Conservation (phyloP, 1,140 invertebrate species). For the Drosophila kikkawai region DNA sequence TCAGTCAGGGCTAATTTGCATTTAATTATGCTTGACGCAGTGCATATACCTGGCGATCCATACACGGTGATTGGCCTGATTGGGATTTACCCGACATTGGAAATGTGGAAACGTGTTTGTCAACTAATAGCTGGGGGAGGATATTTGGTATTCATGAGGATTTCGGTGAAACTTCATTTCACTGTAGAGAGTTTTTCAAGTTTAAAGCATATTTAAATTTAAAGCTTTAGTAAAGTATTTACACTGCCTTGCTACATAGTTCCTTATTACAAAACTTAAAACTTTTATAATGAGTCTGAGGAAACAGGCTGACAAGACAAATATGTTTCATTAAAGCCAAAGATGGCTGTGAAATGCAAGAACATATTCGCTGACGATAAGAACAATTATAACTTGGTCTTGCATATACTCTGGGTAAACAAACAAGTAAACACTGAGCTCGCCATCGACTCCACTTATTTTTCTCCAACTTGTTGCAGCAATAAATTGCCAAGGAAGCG, state of each 20-base stretch:
- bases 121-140: neutral
- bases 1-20: conserved; percentile 54
- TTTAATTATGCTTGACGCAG: conserved; percentile 60
- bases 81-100: conserved; percentile 11
- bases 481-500: conserved; percentile 30
- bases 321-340: conserved; percentile 9
- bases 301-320: conserved; percentile 3
- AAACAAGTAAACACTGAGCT: conserved; percentile 40
- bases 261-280: neutral
- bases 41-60: conserved; percentile 22
- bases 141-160: neutral
- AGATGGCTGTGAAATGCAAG: neutral
- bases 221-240: too few species aligned
- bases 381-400: conserved; percentile 24
- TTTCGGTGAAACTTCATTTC: too few species aligned
- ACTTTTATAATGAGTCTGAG: conserved; percentile 2
- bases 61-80: conserved; percentile 33
- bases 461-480: conserved; percentile 67
- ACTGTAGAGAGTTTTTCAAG: too few species aligned
- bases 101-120: neutral
- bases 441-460: conserved; percentile 3
- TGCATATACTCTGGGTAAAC: conserved; percentile 43
- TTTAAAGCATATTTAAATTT: too few species aligned
- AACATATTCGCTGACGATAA: conserved; percentile 1
- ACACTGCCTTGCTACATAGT: too few species aligned